Percentiles rank a stretch among this genome's conserved stretches.
Conservation (phyloP, 2,113 vertebrate species). For the Macroglossus sobrinus region DNA sequence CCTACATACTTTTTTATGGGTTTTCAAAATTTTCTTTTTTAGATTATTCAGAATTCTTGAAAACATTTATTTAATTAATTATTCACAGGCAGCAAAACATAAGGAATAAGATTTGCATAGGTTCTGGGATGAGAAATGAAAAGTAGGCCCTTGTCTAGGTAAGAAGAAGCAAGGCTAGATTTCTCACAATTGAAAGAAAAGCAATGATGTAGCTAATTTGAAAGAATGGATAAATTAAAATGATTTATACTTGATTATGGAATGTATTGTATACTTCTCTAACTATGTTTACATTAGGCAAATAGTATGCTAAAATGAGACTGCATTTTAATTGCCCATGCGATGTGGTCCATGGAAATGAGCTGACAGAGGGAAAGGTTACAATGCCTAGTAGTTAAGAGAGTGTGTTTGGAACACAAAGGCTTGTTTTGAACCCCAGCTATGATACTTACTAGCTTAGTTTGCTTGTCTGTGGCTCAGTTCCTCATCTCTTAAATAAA, state of each 20-base stretch:
- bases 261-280: neutral
- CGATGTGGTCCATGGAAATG: neutral
- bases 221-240: neutral
- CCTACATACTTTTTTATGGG: neutral
- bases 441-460: neutral
- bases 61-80: neutral
- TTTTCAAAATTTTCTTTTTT: neutral
- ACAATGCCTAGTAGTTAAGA: neutral
- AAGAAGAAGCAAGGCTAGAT: neutral
- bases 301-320: neutral
- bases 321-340: neutral
- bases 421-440: neutral
- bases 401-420: neutral
- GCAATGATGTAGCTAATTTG: neutral
- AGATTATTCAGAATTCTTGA: neutral
- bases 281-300: constrained; percentile 1
- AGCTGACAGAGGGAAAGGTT: neutral
- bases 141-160: neutral
- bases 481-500: neutral
- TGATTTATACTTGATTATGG: neutral
- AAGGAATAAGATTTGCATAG: neutral
- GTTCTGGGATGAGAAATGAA: neutral
- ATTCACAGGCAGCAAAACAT: neutral
- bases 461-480: neutral
- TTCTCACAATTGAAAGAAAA: constrained; percentile 7